Evolutionary conservation across 2,888 invertebrate species (phyloP).

Genomic region (Baccha elongata): DNA sequence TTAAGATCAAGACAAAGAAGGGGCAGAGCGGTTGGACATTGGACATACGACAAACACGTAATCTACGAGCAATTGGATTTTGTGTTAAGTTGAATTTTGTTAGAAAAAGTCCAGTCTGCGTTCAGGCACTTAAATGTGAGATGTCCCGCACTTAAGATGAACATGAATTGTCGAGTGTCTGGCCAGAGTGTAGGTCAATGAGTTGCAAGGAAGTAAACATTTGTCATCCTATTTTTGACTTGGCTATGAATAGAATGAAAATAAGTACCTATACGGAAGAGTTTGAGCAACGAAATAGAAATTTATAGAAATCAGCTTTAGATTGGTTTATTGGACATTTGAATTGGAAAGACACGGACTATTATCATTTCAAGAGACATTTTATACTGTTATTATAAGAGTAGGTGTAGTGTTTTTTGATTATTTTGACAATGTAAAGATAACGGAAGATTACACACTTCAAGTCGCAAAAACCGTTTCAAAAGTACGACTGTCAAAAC

Average conservation of each 20-base stretch:
- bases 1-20: neutral
- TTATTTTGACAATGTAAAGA: too few relatives aligned
- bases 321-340: neutral
- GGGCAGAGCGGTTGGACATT: neutral
- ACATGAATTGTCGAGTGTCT: slow-evolving; percentile 65
- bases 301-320: slow-evolving; percentile 17
- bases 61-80: slow-evolving; percentile 57
- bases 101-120: slow-evolving; percentile 27
- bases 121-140: slow-evolving; percentile 4
- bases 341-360: neutral
- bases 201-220: slow-evolving; percentile 70
- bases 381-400: slow-evolving; percentile 1
- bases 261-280: neutral
- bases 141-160: slow-evolving; percentile 47
- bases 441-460: too few relatives aligned
- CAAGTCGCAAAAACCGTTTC: too few relatives aligned
- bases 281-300: slow-evolving; percentile 22
- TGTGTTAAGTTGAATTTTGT: slow-evolving; percentile 40
- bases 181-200: slow-evolving; percentile 66
- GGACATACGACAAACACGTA: slow-evolving; percentile 46
- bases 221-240: slow-evolving; percentile 67
- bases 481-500: too few relatives aligned
- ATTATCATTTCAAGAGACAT: too few relatives aligned
- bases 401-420: neutral
- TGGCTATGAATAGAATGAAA: too few relatives aligned